phyloP scores from a whole-genome alignment of 53 echinoderm and acorn worm genomes.

The Holothuria leucospilota region DNA sequence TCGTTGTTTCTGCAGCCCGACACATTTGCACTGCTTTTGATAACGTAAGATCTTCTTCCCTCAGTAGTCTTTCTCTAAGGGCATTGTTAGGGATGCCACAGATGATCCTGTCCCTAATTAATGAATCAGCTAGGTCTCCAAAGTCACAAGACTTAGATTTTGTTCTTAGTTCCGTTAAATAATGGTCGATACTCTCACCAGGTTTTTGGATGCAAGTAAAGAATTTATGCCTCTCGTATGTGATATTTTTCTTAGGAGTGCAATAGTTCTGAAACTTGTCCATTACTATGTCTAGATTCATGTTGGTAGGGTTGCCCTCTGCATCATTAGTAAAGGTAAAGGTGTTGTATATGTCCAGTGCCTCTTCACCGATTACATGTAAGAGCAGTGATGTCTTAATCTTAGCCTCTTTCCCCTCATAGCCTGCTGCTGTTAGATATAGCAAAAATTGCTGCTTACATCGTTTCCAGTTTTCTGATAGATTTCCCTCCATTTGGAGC shows the following conservation, averaged over 20 bases:
- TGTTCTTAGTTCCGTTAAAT: constrained; percentile 32
- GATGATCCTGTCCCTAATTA: constrained; percentile 43
- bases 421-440: constrained; percentile 39
- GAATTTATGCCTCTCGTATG: constrained; percentile 48
- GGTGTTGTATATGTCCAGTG: constrained; percentile 61
- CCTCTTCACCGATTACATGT: constrained; percentile 54
- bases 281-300: background rate
- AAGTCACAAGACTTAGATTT: constrained; percentile 42
- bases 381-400: constrained; percentile 34
- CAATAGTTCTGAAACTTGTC: constrained; percentile 73
- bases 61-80: constrained; percentile 9
- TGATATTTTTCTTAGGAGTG: constrained; percentile 63
- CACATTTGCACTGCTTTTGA: background rate
- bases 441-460: constrained; percentile 57
- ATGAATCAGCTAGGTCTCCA: background rate
- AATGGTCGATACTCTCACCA: constrained; percentile 35
- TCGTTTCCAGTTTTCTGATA: constrained; percentile 48
- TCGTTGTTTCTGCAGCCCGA: background rate
- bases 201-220: constrained; percentile 34
- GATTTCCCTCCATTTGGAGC: constrained; percentile 32
- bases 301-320: background rate
- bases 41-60: constrained; percentile 12
- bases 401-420: constrained; percentile 40
- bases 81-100: constrained; percentile 26
- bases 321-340: constrained; percentile 19